Conservation (phyloP, 2,888 invertebrate species). For the Heteromurus nitidus region DNA sequence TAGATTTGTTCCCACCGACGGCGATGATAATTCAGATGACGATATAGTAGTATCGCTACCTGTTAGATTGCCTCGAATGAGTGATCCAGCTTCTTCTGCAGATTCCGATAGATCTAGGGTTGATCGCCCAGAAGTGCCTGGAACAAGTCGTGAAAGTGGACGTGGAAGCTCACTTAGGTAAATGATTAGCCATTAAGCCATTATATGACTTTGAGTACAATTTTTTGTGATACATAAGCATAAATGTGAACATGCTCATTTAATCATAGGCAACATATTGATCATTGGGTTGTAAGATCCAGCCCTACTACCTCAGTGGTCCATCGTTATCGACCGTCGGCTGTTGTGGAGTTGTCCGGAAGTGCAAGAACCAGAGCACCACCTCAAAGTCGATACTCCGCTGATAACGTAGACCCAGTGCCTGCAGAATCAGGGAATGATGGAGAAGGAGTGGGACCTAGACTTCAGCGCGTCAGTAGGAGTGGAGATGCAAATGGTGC, state of each 20-base stretch:
- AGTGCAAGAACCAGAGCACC: constrained; percentile 67
- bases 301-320: background rate
- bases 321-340: constrained; percentile 27
- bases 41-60: constrained; percentile 57
- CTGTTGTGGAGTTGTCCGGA: constrained; percentile 48
- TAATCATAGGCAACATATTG: constrained; percentile 25
- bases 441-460: background rate
- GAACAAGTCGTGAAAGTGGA: constrained; percentile 38
- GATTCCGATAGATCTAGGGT: background rate
- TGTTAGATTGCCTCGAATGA: constrained; percentile 54
- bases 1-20: constrained; percentile 23
- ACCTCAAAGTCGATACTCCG: constrained; percentile 36
- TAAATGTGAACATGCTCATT: background rate
- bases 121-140: constrained; percentile 25
- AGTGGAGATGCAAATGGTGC: background rate
- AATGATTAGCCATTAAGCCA: constrained; percentile 2
- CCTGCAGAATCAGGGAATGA: background rate
- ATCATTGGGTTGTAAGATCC: constrained; percentile 41
- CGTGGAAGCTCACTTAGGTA: constrained; percentile 34
- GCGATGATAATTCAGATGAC: constrained; percentile 54
- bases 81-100: background rate
- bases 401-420: constrained; percentile 23
- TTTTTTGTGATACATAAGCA: background rate
- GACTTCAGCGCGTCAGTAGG: constrained; percentile 5
- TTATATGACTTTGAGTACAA: background rate